phyloP scores from a whole-genome alignment of 2,797 vertebrate genomes.

The Smutsia temminckii region DNA sequence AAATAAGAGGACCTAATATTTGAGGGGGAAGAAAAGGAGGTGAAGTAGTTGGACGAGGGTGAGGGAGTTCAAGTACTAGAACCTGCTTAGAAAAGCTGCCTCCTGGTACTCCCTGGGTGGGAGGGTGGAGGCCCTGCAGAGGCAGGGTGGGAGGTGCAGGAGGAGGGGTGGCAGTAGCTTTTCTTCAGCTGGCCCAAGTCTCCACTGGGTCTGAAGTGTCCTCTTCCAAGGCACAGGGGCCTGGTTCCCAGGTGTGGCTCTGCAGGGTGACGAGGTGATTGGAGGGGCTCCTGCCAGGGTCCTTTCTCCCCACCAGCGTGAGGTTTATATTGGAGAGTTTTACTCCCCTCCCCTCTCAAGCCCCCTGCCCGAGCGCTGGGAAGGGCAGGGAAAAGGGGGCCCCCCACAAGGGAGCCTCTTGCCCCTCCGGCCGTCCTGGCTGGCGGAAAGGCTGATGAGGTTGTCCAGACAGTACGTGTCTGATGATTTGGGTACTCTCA shows the following conservation, averaged over 20 bases:
- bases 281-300: neutral
- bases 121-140: neutral
- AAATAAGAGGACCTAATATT: neutral
- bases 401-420: fast-evolving
- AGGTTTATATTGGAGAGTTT: neutral
- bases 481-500: conserved; percentile 35
- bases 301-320: neutral
- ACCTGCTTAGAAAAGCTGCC: neutral
- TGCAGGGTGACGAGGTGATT: neutral
- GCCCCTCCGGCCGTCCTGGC: neutral
- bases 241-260: neutral
- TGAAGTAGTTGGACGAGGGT: too few relatives aligned
- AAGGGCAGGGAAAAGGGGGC: neutral
- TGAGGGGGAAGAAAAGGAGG: neutral
- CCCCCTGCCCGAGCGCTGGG: fast-evolving
- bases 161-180: neutral
- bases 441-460: neutral
- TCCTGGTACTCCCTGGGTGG: neutral
- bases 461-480: neutral
- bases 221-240: neutral
- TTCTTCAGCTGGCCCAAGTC: too few relatives aligned
- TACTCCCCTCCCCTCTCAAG: fast-evolving
- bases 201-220: fast-evolving
- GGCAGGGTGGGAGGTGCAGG: neutral
- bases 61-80: neutral